Conservation (phyloP, 2,797 vertebrate species). For the Coregonus ussuriensis region DNA sequence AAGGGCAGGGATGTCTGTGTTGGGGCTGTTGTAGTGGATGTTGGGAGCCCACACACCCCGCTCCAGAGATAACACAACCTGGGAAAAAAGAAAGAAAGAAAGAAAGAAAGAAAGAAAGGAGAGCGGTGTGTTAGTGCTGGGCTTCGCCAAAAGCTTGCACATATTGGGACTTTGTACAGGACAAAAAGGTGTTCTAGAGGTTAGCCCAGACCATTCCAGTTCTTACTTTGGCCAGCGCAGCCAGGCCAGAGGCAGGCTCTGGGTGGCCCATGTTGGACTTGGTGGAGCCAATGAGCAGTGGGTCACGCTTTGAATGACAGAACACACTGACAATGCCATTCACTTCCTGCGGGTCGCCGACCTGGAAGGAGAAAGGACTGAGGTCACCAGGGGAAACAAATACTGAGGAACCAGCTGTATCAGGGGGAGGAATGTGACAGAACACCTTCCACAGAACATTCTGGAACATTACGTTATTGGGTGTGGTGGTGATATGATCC, state of each 20-base stretch:
- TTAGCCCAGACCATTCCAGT: neutral
- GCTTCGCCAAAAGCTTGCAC: neutral
- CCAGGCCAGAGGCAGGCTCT: slow-evolving; percentile 92
- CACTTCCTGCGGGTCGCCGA: slow-evolving; percentile 94
- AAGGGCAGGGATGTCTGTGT: slow-evolving; percentile 88
- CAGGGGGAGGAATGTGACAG: neutral
- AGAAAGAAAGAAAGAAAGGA: neutral
- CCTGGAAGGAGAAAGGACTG: slow-evolving; percentile 68
- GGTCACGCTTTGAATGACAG: slow-evolving; percentile 76
- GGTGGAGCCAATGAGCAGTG: slow-evolving; percentile 90
- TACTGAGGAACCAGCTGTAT: neutral
- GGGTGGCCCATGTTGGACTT: slow-evolving; percentile 99
- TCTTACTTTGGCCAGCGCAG: slow-evolving; percentile 88
- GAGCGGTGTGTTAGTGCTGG: neutral
- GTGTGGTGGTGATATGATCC: neutral
- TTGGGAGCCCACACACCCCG: slow-evolving; percentile 92
- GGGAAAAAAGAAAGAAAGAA: neutral
- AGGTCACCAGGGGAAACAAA: neutral
- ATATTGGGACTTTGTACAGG: neutral
- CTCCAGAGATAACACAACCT: slow-evolving; percentile 93
- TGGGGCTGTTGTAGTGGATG: slow-evolving; percentile 87
- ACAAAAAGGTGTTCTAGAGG: neutral
- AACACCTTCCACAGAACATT: neutral
- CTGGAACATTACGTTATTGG: neutral
- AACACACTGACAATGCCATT: slow-evolving; percentile 84